Conservation (phyloP, 2,797 vertebrate genomes). For the Mallotus villosus region DNA sequence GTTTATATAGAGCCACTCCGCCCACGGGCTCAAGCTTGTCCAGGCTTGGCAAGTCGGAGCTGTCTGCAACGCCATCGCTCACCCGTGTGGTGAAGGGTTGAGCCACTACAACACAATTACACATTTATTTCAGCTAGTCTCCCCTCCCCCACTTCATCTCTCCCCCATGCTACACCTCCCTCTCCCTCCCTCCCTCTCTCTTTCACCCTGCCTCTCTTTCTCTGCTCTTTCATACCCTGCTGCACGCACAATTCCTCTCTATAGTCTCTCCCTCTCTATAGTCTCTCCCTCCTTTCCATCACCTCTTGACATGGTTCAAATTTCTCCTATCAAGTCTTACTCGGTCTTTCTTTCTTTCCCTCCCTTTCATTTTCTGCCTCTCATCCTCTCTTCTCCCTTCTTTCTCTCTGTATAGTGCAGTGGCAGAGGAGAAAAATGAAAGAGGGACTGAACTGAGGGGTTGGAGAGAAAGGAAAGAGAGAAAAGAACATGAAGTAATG, state of each 20-base stretch:
- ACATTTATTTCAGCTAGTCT: conserved; percentile 67
- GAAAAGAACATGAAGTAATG: conserved; percentile 46
- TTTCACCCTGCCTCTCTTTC: neutral
- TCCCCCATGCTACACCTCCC: conserved; percentile 9
- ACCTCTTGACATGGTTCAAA: neutral
- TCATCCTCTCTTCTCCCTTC: conserved; percentile 33
- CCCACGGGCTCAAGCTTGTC: conserved; percentile 37
- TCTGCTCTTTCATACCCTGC: neutral
- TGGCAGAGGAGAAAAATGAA: conserved; percentile 35
- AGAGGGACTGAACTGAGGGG: conserved; percentile 5
- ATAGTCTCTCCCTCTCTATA: neutral
- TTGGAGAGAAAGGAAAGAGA: conserved; percentile 20
- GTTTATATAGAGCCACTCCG: conserved; percentile 33
- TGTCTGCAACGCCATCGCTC: conserved; percentile 53
- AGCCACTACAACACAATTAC: conserved; percentile 72
- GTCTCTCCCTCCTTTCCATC: neutral
- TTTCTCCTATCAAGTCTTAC: neutral
- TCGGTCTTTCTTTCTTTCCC: conserved; percentile 1
- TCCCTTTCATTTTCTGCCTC: conserved; percentile 11
- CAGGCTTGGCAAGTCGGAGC: conserved; percentile 23
- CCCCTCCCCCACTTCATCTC: conserved; percentile 42
- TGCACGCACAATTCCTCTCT: conserved; percentile 24
- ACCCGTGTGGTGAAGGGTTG: conserved; percentile 60
- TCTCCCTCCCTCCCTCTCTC: conserved; percentile 33
- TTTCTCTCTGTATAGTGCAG: conserved; percentile 2